A percentile compares a stretch with the other conserved stretches of the same genome.
phyloP scores from a whole-genome alignment of 2,888 invertebrate species.

The Hirtodrosophila alboralis region DNA sequence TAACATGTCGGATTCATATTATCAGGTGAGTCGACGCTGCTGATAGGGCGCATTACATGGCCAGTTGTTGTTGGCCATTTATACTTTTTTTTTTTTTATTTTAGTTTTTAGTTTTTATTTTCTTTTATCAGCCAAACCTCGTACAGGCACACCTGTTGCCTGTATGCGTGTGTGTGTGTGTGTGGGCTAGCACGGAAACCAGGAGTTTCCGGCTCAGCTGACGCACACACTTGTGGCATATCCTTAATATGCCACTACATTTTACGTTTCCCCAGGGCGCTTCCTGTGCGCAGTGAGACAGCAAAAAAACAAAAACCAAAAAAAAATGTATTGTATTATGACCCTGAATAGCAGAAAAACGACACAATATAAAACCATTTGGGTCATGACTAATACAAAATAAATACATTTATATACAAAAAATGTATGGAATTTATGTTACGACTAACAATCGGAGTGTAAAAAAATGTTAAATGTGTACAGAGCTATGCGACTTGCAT shows the following conservation, averaged over 20 bases:
- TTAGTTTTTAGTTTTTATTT: no score
- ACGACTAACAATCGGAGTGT: no score
- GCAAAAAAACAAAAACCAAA: no score
- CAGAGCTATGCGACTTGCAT: no score
- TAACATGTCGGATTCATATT: constrained; percentile 84
- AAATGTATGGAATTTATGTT: no score
- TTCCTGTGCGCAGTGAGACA: constrained; percentile 37
- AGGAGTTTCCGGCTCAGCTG: constrained; percentile 65
- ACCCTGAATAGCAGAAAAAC: constrained; percentile 5
- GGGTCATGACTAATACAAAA: no score
- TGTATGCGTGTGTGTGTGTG: constrained; percentile 15
- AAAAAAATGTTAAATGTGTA: no score
- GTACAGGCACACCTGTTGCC: constrained; percentile 49
- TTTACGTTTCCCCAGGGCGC: constrained; percentile 27
- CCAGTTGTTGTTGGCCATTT: constrained; percentile 28
- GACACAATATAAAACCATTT: not conserved
- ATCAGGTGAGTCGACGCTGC: constrained; percentile 81
- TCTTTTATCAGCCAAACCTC: constrained; percentile 37
- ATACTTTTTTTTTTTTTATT: constrained; percentile 8
- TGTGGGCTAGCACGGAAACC: constrained; percentile 32
- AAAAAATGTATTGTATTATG: constrained; percentile 7
- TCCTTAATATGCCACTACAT: constrained; percentile 47
- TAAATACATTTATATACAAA: no score
- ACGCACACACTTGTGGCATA: constrained; percentile 58
- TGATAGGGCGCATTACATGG: constrained; percentile 50